These are phyloP conservation scores for Pangasius krempfi DNA, from an alignment of 2,797 vertebrate species.

Conservation along the genomic window DNA sequence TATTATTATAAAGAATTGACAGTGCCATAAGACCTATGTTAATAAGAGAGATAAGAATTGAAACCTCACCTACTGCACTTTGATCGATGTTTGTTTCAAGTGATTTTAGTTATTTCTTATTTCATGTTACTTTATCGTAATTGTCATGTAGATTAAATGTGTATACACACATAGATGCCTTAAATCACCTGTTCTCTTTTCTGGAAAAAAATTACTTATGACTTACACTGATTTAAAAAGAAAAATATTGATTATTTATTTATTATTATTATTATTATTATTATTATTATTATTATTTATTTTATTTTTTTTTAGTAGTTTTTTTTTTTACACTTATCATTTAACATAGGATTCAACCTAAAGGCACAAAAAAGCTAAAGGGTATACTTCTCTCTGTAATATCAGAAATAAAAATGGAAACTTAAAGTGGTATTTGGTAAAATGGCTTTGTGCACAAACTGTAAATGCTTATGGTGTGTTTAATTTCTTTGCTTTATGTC, in stretches of 20 bases:
- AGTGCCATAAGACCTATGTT: neutral
- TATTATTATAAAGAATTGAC: neutral
- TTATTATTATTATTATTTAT: too few relatives aligned
- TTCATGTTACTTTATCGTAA: slow-evolving; percentile 1
- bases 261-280: too few relatives aligned
- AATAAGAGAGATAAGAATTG: neutral
- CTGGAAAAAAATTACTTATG: too few relatives aligned
- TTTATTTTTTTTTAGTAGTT: neutral
- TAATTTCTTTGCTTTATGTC: neutral
- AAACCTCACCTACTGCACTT: neutral
- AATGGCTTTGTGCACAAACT: neutral
- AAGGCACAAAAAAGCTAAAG: neutral
- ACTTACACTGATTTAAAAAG: neutral
- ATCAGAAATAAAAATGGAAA: neutral
- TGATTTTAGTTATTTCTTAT: neutral
- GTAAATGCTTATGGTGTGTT: neutral
- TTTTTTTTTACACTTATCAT: neutral
- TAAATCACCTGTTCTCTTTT: neutral
- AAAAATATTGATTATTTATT: neutral
- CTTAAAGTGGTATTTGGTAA: neutral
- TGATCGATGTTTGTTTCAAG: neutral
- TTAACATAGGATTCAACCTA: neutral
- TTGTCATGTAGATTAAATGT: neutral
- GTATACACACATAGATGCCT: too few relatives aligned
- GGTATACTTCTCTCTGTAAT: neutral